These are phyloP conservation scores for Steinernema khuongi DNA, from an alignment of 1,140 invertebrate genomes.

Conservation along the genomic window DNA sequence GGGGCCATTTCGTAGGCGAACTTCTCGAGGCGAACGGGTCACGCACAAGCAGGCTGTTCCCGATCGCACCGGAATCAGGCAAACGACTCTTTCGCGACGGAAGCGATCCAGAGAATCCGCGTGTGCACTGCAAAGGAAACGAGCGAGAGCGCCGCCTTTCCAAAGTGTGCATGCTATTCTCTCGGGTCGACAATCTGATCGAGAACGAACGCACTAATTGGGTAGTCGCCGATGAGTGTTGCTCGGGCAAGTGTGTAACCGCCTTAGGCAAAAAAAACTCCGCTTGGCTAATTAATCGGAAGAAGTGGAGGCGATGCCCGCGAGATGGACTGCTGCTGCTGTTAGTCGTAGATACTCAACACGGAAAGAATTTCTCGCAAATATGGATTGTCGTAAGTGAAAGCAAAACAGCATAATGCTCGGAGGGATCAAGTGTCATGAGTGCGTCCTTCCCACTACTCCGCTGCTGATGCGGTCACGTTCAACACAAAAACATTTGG, in stretches of 20 bases:
- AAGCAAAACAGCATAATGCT: conserved; percentile 10
- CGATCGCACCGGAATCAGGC: background rate
- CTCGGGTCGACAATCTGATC: background rate
- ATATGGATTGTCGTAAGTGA: background rate
- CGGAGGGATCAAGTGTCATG: background rate
- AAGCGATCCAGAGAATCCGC: background rate
- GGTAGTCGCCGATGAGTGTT: conserved; percentile 1
- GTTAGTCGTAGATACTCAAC: background rate
- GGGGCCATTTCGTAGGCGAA: background rate
- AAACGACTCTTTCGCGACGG: background rate
- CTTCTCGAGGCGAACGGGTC: background rate
- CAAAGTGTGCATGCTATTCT: background rate
- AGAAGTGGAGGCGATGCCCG: background rate
- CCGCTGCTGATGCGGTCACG: background rate
- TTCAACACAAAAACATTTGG: background rate
- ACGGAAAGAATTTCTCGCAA: background rate
- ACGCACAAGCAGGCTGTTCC: background rate
- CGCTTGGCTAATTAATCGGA: conserved; percentile 7
- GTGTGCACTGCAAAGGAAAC: background rate
- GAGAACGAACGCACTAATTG: background rate
- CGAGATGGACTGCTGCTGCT: background rate
- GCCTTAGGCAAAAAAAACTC: background rate
- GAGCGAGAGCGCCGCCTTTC: background rate
- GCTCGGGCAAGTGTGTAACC: background rate
- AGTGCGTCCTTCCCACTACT: background rate